phyloP scores from a whole-genome alignment of 37 sponge, comb jelly and placozoan genomes.

The Sycon ciliatum region DNA sequence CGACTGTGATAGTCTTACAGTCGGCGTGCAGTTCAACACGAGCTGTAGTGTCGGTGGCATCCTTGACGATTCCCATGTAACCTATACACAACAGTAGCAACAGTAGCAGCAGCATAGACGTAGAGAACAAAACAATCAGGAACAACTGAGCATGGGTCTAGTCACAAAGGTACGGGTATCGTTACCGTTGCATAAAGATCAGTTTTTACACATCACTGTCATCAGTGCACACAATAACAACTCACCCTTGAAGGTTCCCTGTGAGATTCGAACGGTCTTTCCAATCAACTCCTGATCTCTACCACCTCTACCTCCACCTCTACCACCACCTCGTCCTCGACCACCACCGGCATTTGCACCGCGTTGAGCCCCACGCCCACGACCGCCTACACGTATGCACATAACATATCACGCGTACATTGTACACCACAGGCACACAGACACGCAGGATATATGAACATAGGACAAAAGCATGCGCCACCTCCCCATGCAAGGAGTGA shows the following conservation, averaged over 20 bases:
- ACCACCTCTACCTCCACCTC: conserved; percentile 48
- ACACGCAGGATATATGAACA: too few relatives aligned
- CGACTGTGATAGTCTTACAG: conserved; percentile 86
- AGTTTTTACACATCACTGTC: not conserved
- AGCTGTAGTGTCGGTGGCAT: conserved; percentile 87
- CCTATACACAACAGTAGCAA: conserved; percentile 17
- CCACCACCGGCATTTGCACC: conserved; percentile 1
- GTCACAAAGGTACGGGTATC: not conserved
- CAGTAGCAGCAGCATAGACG: too few relatives aligned
- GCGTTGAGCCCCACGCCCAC: not conserved
- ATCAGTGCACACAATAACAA: conserved; percentile 36
- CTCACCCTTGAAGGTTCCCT: conserved; percentile 78
- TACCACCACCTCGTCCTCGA: conserved; percentile 47
- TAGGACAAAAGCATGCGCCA: too few relatives aligned
- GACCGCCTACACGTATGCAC: too few relatives aligned
- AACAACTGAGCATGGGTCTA: too few relatives aligned
- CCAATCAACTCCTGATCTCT: conserved; percentile 69
- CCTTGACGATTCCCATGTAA: conserved; percentile 94
- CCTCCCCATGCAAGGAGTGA: too few relatives aligned
- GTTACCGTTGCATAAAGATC: too few relatives aligned
- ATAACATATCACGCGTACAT: too few relatives aligned
- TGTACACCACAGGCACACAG: too few relatives aligned
- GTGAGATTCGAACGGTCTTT: conserved; percentile 74
- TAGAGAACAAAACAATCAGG: too few relatives aligned
- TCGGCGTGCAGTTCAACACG: conserved; percentile 87